These are phyloP conservation scores for Halocynthia aurantium DNA, from an alignment of 23 tunicate genomes.

Conservation along the genomic window DNA sequence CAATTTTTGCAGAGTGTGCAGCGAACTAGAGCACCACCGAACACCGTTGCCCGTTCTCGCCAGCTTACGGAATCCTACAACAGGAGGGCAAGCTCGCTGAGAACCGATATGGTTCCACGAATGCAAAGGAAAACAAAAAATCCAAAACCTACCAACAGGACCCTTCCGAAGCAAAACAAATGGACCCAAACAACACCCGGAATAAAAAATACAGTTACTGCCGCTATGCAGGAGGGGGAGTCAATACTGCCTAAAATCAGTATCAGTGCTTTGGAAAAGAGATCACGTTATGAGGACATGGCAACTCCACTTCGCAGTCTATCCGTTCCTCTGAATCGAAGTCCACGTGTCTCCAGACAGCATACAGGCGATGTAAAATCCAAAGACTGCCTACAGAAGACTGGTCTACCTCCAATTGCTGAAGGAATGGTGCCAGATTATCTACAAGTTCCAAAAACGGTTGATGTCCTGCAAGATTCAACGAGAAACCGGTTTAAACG, in stretches of 20 bases:
- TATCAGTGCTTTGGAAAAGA: too few relatives aligned
- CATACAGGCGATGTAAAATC: background rate
- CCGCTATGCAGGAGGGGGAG: too few relatives aligned
- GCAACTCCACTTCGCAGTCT: background rate
- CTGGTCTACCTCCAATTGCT: constrained; percentile 17
- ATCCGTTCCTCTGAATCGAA: constrained; percentile 4
- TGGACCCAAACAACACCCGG: too few relatives aligned
- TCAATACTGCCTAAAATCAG: too few relatives aligned
- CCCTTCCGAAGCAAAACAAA: too few relatives aligned
- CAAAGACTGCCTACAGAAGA: constrained; percentile 9
- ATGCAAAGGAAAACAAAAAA: constrained; percentile 8
- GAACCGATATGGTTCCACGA: constrained; percentile 18
- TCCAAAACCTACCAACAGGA: too few relatives aligned
- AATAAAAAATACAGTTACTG: too few relatives aligned
- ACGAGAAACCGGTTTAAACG: constrained; percentile 2
- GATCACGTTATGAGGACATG: too few relatives aligned
- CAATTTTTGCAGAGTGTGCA: constrained; percentile 11
- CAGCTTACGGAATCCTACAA: constrained; percentile 15
- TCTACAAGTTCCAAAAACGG: constrained; percentile 3
- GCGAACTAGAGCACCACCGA: constrained; percentile 1
- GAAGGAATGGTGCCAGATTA: background rate
- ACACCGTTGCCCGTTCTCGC: constrained; percentile 13
- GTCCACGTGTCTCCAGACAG: background rate
- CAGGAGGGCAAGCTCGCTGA: constrained; percentile 6
- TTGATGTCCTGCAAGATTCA: background rate